Base-by-base conservation (phyloP, 2,797 vertebrate species). In the Brachymystax lenok region DNA sequence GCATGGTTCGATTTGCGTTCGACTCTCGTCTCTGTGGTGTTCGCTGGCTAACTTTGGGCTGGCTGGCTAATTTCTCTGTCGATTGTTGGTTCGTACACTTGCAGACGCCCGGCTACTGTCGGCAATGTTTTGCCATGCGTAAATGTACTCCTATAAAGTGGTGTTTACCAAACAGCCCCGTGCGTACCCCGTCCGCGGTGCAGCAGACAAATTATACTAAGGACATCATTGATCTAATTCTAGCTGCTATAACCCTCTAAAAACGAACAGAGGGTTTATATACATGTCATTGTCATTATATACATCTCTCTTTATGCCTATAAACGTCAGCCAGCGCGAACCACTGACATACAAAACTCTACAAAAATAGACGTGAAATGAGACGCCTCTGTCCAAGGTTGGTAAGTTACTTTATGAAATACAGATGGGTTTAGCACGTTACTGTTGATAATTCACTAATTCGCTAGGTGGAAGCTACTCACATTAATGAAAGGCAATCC, bases 111-210 rank as follows among this genome's bases (percentile, higher is more conserved):
- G 52, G 35, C 21, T 50, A 3, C 40, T 13, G 40, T 46, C 71
- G 74, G 30, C 74, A 33, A 17, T 67, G 59, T 78, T 74, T 79
- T 69, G 35, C 28, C 69, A 79, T 59, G 75, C 71, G 71, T 56
- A 74, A 75, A 73, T 73, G 72, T 82, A 74, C 28, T 74, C 54
- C 75, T 79, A 78, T 76, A 67, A 24, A 75, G 76, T 74, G 79
- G 79, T 86, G 81, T 90, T 89, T 89, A 87, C 82, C 76, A 82
- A 79, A 85, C 46, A 82, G 63, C 70, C 76, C 78, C 73, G 75
- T 33, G 64, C 28, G 82, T 74, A 24, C 72, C 63, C 77, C 27
- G 27, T 75, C 69, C 69, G 68, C 73, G 63, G 46, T 68, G 76
- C 70, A 76, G 74, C 70, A 76, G 73, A 78, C 80, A 78, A 50